Conservation (phyloP, 2,113 vertebrate species). For the Formicarius rufipectus region DNA sequence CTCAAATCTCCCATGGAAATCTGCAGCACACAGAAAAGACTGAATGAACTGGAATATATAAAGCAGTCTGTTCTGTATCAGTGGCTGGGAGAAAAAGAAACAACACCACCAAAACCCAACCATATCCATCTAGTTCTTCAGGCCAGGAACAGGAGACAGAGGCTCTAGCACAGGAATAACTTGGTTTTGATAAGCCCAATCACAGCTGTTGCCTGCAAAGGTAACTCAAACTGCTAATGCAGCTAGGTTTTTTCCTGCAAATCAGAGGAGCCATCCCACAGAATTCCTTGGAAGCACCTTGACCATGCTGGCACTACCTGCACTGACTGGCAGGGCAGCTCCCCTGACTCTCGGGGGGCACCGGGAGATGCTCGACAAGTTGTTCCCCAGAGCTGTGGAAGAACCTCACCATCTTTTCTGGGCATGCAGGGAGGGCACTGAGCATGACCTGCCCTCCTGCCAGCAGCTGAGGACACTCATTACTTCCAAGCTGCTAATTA, state of each 20-base stretch:
- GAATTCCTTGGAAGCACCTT: background rate
- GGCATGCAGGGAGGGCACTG: background rate
- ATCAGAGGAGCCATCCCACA: background rate
- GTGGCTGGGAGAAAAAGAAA: background rate
- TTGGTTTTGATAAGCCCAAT: background rate
- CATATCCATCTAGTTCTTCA: background rate
- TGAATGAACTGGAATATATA: background rate
- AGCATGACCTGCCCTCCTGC: background rate
- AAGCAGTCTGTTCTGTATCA: background rate
- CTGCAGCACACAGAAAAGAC: background rate
- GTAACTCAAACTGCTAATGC: background rate
- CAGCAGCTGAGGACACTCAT: background rate
- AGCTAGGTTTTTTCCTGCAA: background rate
- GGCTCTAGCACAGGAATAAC: background rate
- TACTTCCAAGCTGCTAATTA: background rate
- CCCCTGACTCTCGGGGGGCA: background rate
- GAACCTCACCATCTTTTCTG: background rate
- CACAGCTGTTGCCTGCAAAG: background rate
- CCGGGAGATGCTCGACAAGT: background rate
- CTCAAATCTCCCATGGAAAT: background rate
- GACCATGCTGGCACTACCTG: fast-evolving
- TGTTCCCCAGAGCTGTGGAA: background rate
- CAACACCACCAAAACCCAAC: background rate
- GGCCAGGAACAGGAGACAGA: background rate
- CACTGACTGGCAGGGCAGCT: background rate